Evolutionary conservation across 2,888 invertebrate species (phyloP), one percentile per base, ranked within the genome.

Genomic region (Colletes collaris): DNA sequence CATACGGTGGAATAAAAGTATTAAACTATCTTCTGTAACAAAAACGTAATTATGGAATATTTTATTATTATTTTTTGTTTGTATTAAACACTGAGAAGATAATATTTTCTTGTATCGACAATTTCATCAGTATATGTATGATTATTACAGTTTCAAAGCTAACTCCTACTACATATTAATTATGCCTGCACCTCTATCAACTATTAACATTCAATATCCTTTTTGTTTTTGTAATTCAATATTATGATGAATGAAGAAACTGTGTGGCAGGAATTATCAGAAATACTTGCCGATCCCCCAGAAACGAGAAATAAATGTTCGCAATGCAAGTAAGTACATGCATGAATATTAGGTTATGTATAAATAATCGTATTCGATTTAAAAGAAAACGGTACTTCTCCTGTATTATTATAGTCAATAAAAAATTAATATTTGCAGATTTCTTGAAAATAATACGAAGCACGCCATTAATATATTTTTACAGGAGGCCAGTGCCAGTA

Each of bases 401-500:
- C n/a, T 13, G 40, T 19, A 19, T 44, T 49, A 3, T 50, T 53
- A 68, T 27, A n/a, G 6, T 69, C 40, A 40, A 5, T 44, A 11
- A 44, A 55, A 11, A 11, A 5, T 11, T 2, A 3, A 11, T 5
- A 46, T n/a, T 13, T n/a, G 1, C 40, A 64, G 7, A 52, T 52
- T 16, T 37, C 8, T 46, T 52, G 37, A 40, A 40, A 40, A 6
- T 40, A 40, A 40, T 40, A 40, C 40, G 27, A 27, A 27, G 2
- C 27, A 27, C 27, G 4, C 7, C 53, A 35, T 49, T 55, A 35
- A 11, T 2, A 10, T 35, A 19, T 16, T 58, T 40, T 53, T 62
- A 2, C 10, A 98, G 98, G 84, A 95, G 98, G 83, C 98, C 98
- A 4, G 92, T 94, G 46, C 95, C 95, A 58, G 98, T 98, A n/a